phyloP scores from a whole-genome alignment of 2,113 vertebrate species.

The Gila orcuttii region DNA sequence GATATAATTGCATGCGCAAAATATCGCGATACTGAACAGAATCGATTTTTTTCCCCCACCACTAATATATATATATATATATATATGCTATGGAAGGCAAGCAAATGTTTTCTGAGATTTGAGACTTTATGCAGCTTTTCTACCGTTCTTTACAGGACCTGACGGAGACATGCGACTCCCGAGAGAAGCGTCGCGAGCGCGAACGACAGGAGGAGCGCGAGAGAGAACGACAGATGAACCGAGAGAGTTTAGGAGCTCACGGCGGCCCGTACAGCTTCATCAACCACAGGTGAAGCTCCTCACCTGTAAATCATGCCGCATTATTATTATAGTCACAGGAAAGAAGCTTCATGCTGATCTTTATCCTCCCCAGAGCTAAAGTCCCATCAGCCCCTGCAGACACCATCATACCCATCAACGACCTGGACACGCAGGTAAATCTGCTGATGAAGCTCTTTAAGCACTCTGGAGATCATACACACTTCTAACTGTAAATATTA shows the following conservation, averaged over 20 bases:
- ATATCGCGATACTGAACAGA: too few species aligned
- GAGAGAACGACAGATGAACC: not conserved
- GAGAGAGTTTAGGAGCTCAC: slow-evolving; percentile 26
- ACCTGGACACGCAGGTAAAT: slow-evolving; percentile 89
- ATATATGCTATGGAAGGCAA: too few species aligned
- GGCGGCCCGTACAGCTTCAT: slow-evolving; percentile 58
- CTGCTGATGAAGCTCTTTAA: not conserved
- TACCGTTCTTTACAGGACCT: slow-evolving; percentile 77
- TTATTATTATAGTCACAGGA: too few species aligned
- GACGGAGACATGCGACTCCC: slow-evolving; percentile 93
- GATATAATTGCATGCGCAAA: too few species aligned
- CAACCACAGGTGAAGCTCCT: slow-evolving; percentile 49
- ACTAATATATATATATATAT: too few species aligned
- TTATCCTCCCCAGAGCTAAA: slow-evolving; percentile 44
- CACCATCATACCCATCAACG: slow-evolving; percentile 85
- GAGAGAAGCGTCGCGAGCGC: slow-evolving; percentile 73
- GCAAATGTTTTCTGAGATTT: too few species aligned
- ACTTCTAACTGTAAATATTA: not conserved
- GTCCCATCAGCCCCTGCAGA: slow-evolving; percentile 48
- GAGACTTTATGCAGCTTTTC: not conserved
- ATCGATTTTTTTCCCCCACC: too few species aligned
- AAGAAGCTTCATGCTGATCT: not conserved
- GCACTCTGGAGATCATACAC: not conserved
- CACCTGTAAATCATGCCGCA: too few species aligned
- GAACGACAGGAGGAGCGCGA: not conserved